Evolutionary conservation across 2,888 invertebrate genomes (phyloP), one percentile per base, ranked within the genome.

Genomic region (Pristionchus entomophagus): DNA sequence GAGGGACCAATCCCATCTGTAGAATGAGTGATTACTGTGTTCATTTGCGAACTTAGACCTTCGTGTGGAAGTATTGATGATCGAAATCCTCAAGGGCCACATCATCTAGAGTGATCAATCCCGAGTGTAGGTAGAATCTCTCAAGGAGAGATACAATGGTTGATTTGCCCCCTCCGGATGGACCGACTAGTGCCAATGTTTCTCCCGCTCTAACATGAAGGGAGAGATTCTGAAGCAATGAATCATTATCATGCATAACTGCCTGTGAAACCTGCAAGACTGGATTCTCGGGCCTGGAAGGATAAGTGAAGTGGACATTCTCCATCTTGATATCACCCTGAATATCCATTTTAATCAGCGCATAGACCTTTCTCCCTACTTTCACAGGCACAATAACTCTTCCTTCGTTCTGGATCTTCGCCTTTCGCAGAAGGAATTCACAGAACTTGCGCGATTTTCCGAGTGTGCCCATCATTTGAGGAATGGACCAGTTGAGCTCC

Each of bases 231-330:
- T 86, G 38, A 10, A 73, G 32, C 8, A 1, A 41, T 14, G 12
- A 17, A 3, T n/a, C n/a, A 32, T 26, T 26, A 8, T 29, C n/a
- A 73, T n/a, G 19, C 6, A 41, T 19, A 35, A 8, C 17, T 19
- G 35, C 56, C 56, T 86, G n/a, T n/a, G n/a, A n/a, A n/a, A 93
- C 96, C 86, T 96, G 95, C 22, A 97, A 94, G 3, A 97, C 96
- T 84, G 95, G 95, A 84, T 95, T 95, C 88, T 96, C 96, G 59
- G 95, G 95, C n/a, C 97, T 95, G 0, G 96, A 96, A 0, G 97
- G 97, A 94, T 97, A 97, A 78, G 96, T 95, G 94, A 97, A 97
- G 95, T 94, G 96, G 0, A 97, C 95, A 38, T 95, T 94, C 86
- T 95, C 95, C 88, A 96, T 96, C 51, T 95, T 95, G 0, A 97